These are phyloP conservation scores for Mastomys natalensis DNA, from an alignment of 2,113 vertebrate species.

Conservation along the genomic window DNA sequence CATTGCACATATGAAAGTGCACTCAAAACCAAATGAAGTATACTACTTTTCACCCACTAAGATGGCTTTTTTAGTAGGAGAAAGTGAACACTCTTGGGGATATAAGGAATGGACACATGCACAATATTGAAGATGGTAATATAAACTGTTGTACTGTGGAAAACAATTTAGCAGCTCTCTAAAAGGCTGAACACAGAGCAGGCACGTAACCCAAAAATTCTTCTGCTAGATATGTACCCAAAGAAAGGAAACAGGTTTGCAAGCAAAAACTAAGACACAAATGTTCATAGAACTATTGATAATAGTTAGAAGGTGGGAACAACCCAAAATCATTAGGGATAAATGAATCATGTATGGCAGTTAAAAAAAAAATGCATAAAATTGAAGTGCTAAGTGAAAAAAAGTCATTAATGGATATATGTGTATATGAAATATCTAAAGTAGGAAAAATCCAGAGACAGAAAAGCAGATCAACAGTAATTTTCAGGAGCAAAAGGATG, in stretches of 20 bases:
- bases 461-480: not conserved
- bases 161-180: too few relatives aligned
- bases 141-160: too few relatives aligned
- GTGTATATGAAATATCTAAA: not conserved
- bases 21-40: conserved; percentile 3
- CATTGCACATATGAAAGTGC: not conserved
- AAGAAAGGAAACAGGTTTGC: not conserved
- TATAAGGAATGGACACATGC: too few relatives aligned
- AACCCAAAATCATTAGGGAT: not conserved
- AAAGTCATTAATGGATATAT: not conserved
- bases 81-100: too few relatives aligned
- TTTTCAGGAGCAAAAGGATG: not conserved
- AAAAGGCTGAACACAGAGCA: too few relatives aligned
- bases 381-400: conserved; percentile 24
- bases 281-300: not conserved
- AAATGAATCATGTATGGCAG: not conserved
- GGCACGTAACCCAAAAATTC: too few relatives aligned
- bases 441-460: not conserved
- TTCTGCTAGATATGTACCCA: too few relatives aligned
- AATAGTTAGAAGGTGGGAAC: not conserved
- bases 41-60: not conserved
- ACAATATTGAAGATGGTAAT: too few relatives aligned
- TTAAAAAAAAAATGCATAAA: not conserved
- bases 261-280: not conserved
- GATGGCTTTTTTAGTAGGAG: too few relatives aligned